Conservation (phyloP, 2,888 invertebrate species). For the Plebejus argus region DNA sequence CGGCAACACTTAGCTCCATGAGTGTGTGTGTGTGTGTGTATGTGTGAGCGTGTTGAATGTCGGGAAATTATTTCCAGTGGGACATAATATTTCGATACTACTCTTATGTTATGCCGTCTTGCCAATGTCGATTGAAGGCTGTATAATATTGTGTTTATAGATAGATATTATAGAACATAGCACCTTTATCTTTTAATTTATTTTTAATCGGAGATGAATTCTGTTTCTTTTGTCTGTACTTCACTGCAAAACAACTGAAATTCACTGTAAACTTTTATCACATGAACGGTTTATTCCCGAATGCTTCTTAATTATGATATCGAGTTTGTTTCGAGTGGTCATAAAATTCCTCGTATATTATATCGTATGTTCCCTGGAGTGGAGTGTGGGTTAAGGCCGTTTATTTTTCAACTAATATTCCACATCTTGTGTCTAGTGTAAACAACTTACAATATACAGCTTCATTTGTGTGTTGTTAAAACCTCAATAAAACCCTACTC, state of each 20-base stretch:
- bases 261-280: neutral
- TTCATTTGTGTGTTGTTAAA: too few relatives aligned
- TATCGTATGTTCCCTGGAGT: neutral
- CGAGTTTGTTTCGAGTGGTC: neutral
- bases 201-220: too few relatives aligned
- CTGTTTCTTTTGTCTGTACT: too few relatives aligned
- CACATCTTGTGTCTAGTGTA: neutral
- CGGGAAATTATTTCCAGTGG: neutral
- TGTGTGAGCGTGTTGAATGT: neutral
- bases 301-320: constrained; percentile 16
- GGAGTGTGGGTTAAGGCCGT: constrained; percentile 9
- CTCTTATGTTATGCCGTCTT: neutral
- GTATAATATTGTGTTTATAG: too few relatives aligned
- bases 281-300: neutral
- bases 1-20: constrained; percentile 29
- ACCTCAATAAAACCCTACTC: too few relatives aligned
- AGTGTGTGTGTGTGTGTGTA: neutral
- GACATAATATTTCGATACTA: neutral
- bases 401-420: neutral
- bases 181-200: too few relatives aligned
- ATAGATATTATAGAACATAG: too few relatives aligned
- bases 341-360: neutral
- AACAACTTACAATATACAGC: neutral
- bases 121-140: neutral
- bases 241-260: neutral